These are phyloP conservation scores for Hemicrepidius hirtus DNA, from an alignment of 2,888 invertebrate species.

Conservation along the genomic window DNA sequence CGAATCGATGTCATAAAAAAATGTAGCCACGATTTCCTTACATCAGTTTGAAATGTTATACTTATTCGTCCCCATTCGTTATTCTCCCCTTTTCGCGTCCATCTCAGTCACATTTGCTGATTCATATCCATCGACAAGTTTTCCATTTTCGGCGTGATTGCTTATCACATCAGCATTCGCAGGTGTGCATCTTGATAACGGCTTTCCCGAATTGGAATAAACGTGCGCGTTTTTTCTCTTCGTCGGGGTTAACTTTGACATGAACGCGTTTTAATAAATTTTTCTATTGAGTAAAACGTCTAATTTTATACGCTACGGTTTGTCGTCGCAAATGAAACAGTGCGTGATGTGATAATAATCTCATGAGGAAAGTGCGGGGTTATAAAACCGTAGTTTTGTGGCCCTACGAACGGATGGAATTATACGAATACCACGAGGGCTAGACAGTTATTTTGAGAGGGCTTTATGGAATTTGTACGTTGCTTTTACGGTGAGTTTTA, in stretches of 20 bases:
- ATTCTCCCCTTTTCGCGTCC: conserved; percentile 16
- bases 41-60: conserved; percentile 5
- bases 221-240: neutral
- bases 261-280: neutral
- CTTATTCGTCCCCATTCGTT: conserved; percentile 18
- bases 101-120: conserved; percentile 16
- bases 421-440: conserved; percentile 20
- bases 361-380: conserved; percentile 12
- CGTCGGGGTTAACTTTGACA: neutral
- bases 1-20: neutral
- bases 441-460: conserved; percentile 22
- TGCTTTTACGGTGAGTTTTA: conserved; percentile 23
- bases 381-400: conserved; percentile 25
- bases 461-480: conserved; percentile 29
- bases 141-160: conserved; percentile 6
- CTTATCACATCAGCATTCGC: conserved; percentile 24
- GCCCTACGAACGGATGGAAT: conserved; percentile 11
- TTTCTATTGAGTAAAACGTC: conserved; percentile 8
- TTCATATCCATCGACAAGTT: conserved; percentile 30
- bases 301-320: conserved; percentile 11
- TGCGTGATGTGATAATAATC: conserved; percentile 34
- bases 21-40: conserved; percentile 6
- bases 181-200: conserved; percentile 4
- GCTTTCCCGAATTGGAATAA: neutral
- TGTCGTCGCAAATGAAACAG: conserved; percentile 28